Percentiles rank a stretch among this genome's conserved stretches.
phyloP scores from a whole-genome alignment of 2,797 vertebrate genomes.

The Threskiornis aethiopicus region DNA sequence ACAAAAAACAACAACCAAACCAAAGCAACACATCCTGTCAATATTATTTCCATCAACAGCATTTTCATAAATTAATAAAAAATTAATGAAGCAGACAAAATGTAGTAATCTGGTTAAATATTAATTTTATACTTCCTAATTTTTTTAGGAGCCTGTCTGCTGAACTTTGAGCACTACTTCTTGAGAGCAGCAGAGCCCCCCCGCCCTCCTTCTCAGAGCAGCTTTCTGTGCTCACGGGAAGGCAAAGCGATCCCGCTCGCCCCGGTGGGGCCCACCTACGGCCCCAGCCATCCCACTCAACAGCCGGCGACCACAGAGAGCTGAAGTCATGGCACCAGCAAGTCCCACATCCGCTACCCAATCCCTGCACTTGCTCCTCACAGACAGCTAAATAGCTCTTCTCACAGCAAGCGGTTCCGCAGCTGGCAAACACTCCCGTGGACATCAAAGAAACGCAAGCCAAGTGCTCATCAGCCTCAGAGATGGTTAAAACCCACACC shows the following conservation, averaged over 20 bases:
- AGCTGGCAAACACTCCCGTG: background rate
- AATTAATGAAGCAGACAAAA: constrained; percentile 77
- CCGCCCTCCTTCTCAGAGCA: background rate
- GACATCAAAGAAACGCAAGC: background rate
- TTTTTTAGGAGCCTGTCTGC: constrained; percentile 62
- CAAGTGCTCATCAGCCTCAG: background rate
- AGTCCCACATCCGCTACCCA: background rate
- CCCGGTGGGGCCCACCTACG: background rate
- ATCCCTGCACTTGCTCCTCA: rapidly evolving
- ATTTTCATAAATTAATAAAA: constrained; percentile 75
- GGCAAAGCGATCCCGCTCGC: background rate
- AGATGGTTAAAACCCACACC: rapidly evolving
- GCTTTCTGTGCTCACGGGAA: background rate
- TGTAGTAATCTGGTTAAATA: constrained; percentile 77
- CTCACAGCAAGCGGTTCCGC: background rate
- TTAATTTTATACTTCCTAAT: constrained; percentile 71
- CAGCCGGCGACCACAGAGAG: rapidly evolving
- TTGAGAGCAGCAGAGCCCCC: background rate
- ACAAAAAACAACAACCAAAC: background rate
- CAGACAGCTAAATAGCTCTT: background rate
- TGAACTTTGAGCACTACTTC: constrained; percentile 58
- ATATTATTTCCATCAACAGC: constrained; percentile 69
- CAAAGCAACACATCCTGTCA: constrained; percentile 47
- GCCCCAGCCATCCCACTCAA: rapidly evolving
- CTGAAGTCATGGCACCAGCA: background rate